These are phyloP conservation scores for Drosophila hydei DNA, from an alignment of 1,140 invertebrate genomes.

Conservation along the genomic window DNA sequence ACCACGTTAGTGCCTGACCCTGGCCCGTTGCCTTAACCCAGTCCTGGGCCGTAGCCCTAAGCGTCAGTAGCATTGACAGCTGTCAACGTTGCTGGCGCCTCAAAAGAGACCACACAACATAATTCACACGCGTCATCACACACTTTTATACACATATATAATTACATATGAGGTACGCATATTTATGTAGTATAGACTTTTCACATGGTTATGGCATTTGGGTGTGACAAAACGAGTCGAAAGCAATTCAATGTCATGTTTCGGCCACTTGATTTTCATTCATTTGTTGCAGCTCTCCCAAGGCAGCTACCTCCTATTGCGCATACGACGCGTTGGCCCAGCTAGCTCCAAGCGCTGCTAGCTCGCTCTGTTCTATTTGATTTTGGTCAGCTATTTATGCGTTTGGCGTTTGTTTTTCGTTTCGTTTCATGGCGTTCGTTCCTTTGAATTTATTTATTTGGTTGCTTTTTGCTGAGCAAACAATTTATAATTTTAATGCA, in stretches of 20 bases:
- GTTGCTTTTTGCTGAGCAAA: slow-evolving; percentile 63
- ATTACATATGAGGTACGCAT: slow-evolving; percentile 19
- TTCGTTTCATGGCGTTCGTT: slow-evolving; percentile 29
- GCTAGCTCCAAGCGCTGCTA: background rate
- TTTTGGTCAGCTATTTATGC: slow-evolving; percentile 70
- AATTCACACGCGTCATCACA: slow-evolving; percentile 41
- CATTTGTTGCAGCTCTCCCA: slow-evolving; percentile 67
- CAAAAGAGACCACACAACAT: slow-evolving; percentile 47
- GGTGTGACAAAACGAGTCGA: slow-evolving; percentile 63
- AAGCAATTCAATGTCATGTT: slow-evolving; percentile 71
- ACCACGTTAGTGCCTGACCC: background rate
- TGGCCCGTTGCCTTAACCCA: slow-evolving; percentile 21
- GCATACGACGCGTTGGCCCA: slow-evolving; percentile 43
- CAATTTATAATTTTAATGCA: slow-evolving; percentile 79
- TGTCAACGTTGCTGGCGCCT: slow-evolving; percentile 62
- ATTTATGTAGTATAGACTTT: slow-evolving; percentile 8
- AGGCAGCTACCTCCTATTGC: slow-evolving; percentile 37
- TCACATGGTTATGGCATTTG: slow-evolving; percentile 33
- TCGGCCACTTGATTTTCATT: slow-evolving; percentile 73
- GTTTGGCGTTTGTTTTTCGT: slow-evolving; percentile 46
- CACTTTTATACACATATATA: slow-evolving; percentile 21
- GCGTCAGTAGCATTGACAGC: slow-evolving; percentile 55
- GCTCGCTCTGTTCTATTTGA: slow-evolving; percentile 44
- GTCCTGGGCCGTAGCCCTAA: slow-evolving; percentile 7
- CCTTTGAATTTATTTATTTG: slow-evolving; percentile 60